These are phyloP conservation scores for Agonopterix subpropinquella DNA, from an alignment of 2,888 invertebrate genomes.

Conservation along the genomic window DNA sequence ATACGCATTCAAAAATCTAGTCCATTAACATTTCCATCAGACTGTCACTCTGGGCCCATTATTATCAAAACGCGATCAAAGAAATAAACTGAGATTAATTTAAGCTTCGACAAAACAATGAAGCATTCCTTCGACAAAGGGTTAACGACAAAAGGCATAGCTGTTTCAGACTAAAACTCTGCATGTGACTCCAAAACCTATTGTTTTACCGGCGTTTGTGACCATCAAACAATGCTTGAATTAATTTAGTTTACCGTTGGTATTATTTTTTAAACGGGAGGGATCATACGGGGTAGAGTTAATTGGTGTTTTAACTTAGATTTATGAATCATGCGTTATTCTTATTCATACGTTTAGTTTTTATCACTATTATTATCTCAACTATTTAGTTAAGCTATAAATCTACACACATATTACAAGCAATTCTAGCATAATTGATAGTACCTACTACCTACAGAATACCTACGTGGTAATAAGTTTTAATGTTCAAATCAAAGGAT, in stretches of 20 bases:
- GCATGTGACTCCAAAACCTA: conserved; percentile 65
- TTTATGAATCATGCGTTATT: too few relatives aligned
- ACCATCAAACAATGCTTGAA: conserved; percentile 54
- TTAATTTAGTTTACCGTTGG: conserved; percentile 45
- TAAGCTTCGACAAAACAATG: conserved; percentile 62
- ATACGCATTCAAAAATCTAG: conserved; percentile 16
- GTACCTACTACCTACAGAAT: too few relatives aligned
- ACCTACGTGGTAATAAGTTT: too few relatives aligned
- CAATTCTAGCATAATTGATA: too few relatives aligned
- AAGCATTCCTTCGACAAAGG: conserved; percentile 47
- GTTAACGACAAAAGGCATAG: conserved; percentile 49
- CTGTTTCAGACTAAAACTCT: conserved; percentile 67
- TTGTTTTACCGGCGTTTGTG: conserved; percentile 60
- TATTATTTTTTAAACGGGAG: conserved; percentile 1
- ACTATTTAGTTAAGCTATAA: too few relatives aligned
- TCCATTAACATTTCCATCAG: conserved; percentile 59
- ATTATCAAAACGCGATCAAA: conserved; percentile 61
- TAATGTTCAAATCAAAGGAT: too few relatives aligned
- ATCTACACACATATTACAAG: too few relatives aligned
- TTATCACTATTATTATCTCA: too few relatives aligned
- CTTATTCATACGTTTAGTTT: too few relatives aligned
- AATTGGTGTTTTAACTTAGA: too few relatives aligned
- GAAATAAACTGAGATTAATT: conserved; percentile 72
- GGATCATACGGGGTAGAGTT: not conserved
- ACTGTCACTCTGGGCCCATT: conserved; percentile 49